These are phyloP conservation scores for Halichondria panicea DNA, from an alignment of 37 sponge, comb jelly and placozoan genomes.

Conservation along the genomic window DNA sequence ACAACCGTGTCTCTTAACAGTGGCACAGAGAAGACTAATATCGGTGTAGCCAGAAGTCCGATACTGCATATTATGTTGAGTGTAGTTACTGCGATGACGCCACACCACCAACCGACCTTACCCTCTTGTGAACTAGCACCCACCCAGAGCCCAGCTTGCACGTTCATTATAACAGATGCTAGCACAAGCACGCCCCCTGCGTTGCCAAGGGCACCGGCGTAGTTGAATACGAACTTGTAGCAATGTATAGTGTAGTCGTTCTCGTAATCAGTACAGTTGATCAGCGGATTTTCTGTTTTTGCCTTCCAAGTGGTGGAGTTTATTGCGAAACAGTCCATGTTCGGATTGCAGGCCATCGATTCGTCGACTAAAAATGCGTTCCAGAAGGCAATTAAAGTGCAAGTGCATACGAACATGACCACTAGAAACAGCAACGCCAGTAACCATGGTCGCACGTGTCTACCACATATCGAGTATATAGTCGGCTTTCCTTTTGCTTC, in stretches of 20 bases:
- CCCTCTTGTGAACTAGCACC: constrained; percentile 13
- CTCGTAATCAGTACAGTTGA: constrained; percentile 35
- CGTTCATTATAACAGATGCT: constrained; percentile 22
- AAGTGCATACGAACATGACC: constrained; percentile 34
- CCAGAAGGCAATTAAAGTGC: constrained; percentile 29
- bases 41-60: background rate
- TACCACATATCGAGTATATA: constrained; percentile 11
- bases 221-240: constrained; percentile 20
- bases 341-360: background rate
- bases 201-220: constrained; percentile 19
- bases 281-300: background rate
- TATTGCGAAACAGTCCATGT: constrained; percentile 35
- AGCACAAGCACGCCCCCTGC: constrained; percentile 39
- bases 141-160: constrained; percentile 42
- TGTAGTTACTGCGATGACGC: background rate
- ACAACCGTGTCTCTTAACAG: constrained; percentile 1
- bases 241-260: constrained; percentile 14
- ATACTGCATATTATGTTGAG: constrained; percentile 5
- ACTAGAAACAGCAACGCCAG: constrained; percentile 38
- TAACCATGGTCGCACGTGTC: constrained; percentile 26
- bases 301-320: background rate
- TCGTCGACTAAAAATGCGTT: constrained; percentile 16
- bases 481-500: background rate
- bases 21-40: constrained; percentile 11
- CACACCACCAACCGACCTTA: background rate